Evolutionary conservation across 2,797 vertebrate species (phyloP).

Genomic region (Hydrocynus forskahlii): DNA sequence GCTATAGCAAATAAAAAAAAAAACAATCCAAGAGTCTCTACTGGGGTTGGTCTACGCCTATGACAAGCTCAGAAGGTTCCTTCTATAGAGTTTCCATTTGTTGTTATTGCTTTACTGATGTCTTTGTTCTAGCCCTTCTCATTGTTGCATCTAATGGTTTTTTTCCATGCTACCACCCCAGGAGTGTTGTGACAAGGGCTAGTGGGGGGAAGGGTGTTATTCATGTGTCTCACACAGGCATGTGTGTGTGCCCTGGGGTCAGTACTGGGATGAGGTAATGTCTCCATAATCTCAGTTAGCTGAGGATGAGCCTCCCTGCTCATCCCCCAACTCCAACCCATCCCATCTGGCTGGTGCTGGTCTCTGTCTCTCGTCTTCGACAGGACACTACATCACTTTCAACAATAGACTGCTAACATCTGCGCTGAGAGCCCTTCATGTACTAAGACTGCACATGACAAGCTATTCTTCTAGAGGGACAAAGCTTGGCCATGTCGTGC

Average conservation of each 20-base stretch:
- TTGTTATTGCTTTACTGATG: slow-evolving; percentile 73
- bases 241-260: slow-evolving; percentile 46
- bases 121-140: slow-evolving; percentile 67
- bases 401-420: slow-evolving; percentile 68
- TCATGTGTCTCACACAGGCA: slow-evolving; percentile 39
- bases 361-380: slow-evolving; percentile 43
- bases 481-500: slow-evolving; percentile 46
- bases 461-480: slow-evolving; percentile 47
- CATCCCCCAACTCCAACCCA: neutral
- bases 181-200: slow-evolving; percentile 35
- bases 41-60: neutral
- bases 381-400: slow-evolving; percentile 60
- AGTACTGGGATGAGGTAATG: slow-evolving; percentile 61
- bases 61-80: slow-evolving; percentile 54
- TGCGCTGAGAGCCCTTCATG: slow-evolving; percentile 61
- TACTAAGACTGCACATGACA: slow-evolving; percentile 60
- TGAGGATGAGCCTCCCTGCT: slow-evolving; percentile 8
- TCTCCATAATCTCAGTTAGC: slow-evolving; percentile 44
- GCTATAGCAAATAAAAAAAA: slow-evolving; percentile 17
- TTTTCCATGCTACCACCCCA: slow-evolving; percentile 44
- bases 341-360: slow-evolving; percentile 46
- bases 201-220: slow-evolving; percentile 6
- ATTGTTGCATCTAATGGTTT: slow-evolving; percentile 53
- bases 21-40: slow-evolving; percentile 8
- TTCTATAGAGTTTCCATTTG: slow-evolving; percentile 72